Conservation (phyloP, 2,888 invertebrate genomes). For the Phymatocera aterrima region DNA sequence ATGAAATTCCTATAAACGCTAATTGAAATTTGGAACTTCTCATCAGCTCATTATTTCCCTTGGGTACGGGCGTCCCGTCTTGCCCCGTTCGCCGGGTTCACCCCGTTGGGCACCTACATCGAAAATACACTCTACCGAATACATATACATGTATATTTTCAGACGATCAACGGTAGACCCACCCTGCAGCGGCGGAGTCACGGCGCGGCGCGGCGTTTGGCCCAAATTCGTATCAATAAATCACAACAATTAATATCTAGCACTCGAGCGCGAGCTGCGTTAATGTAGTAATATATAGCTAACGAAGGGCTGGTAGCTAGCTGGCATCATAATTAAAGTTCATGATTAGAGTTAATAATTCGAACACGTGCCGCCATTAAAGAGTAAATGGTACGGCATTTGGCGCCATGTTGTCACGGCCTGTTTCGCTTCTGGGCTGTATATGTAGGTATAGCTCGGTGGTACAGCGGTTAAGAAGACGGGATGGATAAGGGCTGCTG, state of each 20-base stretch:
- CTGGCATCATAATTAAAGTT: conserved; percentile 70
- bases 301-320: too few species aligned
- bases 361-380: conserved; percentile 66
- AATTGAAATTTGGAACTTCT: too few species aligned
- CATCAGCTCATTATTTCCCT: too few species aligned
- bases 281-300: conserved; percentile 58
- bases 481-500: background rate
- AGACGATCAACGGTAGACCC: background rate
- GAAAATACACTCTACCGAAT: too few species aligned
- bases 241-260: conserved; percentile 65
- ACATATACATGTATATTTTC: background rate
- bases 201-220: conserved; percentile 24
- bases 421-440: conserved; percentile 47
- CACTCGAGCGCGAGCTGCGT: conserved; percentile 52
- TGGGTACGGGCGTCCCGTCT: too few species aligned
- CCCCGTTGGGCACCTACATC: too few species aligned
- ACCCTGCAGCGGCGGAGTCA: background rate
- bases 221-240: conserved; percentile 64
- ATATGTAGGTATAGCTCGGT: background rate
- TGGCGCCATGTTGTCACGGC: conserved; percentile 50
- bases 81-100: too few species aligned
- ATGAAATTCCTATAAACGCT: too few species aligned
- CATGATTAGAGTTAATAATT: conserved; percentile 72
- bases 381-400: conserved; percentile 49
- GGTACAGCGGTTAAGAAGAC: background rate